Evolutionary conservation across 2,888 invertebrate genomes (phyloP).

Genomic region (Ptychoptera contaminata): DNA sequence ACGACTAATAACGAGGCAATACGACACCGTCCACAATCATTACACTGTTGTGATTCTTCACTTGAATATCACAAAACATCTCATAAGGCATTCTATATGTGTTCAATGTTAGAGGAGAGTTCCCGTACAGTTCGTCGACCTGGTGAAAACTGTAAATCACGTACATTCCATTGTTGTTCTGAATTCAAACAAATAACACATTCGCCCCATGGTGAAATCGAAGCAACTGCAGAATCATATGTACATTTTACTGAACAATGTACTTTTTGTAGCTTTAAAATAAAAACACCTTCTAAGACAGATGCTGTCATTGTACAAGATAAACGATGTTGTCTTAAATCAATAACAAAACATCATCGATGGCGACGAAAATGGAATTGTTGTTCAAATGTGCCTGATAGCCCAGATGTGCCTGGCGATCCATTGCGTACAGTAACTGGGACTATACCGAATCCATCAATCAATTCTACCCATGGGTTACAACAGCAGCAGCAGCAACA

Average conservation of each 20-base stretch:
- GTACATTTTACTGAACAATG: conserved; percentile 29
- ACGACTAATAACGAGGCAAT: conserved; percentile 4
- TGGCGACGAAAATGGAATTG: conserved; percentile 42
- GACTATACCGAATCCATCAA: neutral
- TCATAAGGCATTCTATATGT: conserved; percentile 29
- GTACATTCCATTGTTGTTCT: conserved; percentile 31
- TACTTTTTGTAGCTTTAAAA: conserved; percentile 28
- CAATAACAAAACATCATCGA: conserved; percentile 30
- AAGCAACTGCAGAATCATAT: conserved; percentile 14
- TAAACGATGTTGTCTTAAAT: conserved; percentile 21
- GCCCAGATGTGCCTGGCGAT: conserved; percentile 35
- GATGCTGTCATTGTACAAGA: conserved; percentile 12
- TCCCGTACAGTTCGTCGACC: conserved; percentile 13
- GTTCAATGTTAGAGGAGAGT: conserved; percentile 33
- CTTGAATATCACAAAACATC: conserved; percentile 24
- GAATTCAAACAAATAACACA: conserved; percentile 17
- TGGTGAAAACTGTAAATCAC: conserved; percentile 12
- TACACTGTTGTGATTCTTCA: conserved; percentile 33
- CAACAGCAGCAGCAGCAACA: conserved; percentile 7
- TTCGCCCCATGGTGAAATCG: conserved; percentile 17
- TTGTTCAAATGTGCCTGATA: conserved; percentile 40
- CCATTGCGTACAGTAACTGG: conserved; percentile 22
- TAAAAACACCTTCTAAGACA: conserved; percentile 19
- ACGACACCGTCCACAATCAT: conserved; percentile 22
- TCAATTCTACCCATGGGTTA: neutral